These are phyloP conservation scores for Corythaeola cristata DNA, from an alignment of 2,113 vertebrate species.

Conservation along the genomic window DNA sequence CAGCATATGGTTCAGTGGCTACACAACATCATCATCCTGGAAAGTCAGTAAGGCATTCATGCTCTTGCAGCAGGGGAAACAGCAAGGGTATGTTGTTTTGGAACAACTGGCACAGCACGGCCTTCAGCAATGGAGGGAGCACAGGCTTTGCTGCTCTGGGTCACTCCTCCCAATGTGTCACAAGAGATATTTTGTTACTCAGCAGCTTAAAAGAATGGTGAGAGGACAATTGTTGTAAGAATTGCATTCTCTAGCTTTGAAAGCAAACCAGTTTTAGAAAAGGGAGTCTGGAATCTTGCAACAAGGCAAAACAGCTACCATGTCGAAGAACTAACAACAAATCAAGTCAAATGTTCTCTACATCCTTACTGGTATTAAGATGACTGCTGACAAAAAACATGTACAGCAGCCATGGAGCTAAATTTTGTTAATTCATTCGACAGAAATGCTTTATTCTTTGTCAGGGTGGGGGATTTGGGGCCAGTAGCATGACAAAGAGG, in stretches of 20 bases:
- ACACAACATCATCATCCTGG: not conserved
- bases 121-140: not conserved
- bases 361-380: not conserved
- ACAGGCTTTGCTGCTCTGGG: not conserved
- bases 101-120: not conserved
- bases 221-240: not conserved
- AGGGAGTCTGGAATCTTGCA: not conserved
- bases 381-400: not conserved
- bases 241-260: not conserved
- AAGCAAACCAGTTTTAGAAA: not conserved
- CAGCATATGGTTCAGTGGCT: not conserved
- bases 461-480: not conserved
- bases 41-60: not conserved
- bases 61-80: not conserved
- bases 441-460: not conserved
- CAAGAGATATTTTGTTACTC: not conserved
- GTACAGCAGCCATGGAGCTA: not conserved
- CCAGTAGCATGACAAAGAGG: not conserved
- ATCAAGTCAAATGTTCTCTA: not conserved
- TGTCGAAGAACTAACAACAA: fast-evolving
- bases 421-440: not conserved
- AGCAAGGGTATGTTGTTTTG: not conserved
- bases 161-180: not conserved
- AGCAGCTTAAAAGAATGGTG: not conserved
- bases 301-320: not conserved